These are phyloP conservation scores for Metellina segmentata DNA, from an alignment of 2,888 invertebrate genomes.

Conservation along the genomic window DNA sequence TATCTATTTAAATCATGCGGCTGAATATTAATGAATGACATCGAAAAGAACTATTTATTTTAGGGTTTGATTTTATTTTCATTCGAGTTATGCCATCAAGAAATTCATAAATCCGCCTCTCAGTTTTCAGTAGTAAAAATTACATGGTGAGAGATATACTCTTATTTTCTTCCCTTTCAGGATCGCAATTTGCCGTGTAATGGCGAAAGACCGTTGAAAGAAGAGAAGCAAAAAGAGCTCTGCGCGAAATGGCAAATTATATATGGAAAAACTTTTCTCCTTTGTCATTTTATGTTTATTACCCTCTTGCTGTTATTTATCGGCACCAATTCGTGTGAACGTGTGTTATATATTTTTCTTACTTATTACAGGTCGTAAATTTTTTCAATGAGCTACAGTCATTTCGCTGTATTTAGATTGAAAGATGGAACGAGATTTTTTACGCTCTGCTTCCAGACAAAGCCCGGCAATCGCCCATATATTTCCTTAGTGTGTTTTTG, in stretches of 20 bases:
- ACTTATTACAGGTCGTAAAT: conserved; percentile 17
- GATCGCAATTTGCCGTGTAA: background rate
- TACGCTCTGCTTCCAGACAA: conserved; percentile 6
- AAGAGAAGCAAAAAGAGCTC: background rate
- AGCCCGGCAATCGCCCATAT: background rate
- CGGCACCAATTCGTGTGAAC: conserved; percentile 28
- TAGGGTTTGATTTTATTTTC: background rate
- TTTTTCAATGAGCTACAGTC: conserved; percentile 38
- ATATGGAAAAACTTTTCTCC: conserved; percentile 15
- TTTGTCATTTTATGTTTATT: background rate
- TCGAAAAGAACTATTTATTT: background rate
- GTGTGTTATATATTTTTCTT: conserved; percentile 19
- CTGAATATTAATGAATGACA: background rate
- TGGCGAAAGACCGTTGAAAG: conserved; percentile 4
- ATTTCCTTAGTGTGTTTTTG: conserved; percentile 1
- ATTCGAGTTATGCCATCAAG: background rate
- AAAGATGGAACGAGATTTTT: conserved; percentile 2
- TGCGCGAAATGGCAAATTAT: conserved; percentile 7
- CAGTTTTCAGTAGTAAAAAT: background rate
- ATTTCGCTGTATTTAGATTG: conserved; percentile 24
- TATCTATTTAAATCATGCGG: background rate
- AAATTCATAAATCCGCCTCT: background rate
- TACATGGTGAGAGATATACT: background rate
- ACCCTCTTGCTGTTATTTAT: conserved; percentile 33
- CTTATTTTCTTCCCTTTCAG: background rate